Evolutionary conservation across 92 coral and sea anemone genomes (phyloP).

Genomic region (Zoanthus gigantus): DNA sequence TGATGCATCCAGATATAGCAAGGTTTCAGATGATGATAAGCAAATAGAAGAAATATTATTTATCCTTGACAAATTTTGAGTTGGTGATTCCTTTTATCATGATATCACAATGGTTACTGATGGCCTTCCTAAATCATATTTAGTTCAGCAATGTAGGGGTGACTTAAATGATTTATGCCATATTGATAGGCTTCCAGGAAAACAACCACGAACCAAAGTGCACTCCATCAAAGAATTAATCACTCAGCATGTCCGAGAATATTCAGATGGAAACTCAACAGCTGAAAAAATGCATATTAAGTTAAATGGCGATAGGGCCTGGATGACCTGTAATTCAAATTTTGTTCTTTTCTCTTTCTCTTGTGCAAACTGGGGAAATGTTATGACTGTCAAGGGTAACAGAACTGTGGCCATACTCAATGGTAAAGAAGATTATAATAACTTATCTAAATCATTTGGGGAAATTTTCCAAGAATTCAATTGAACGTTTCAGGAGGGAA

Average conservation of each 20-base stretch:
- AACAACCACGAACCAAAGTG: neutral
- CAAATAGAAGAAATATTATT: neutral
- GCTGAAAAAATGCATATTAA: too few relatives aligned
- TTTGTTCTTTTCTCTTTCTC: too few relatives aligned
- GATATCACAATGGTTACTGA: constrained; percentile 1
- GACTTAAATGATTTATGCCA: neutral
- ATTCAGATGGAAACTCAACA: neutral
- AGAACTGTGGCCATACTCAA: constrained; percentile 54
- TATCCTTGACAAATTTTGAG: neutral
- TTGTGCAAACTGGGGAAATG: neutral
- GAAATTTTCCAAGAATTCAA: neutral
- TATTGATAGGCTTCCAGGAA: neutral
- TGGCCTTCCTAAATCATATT: constrained; percentile 5
- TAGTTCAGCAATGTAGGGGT: neutral
- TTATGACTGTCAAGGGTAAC: constrained; percentile 43
- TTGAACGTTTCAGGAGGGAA: neutral
- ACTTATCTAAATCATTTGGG: constrained; percentile 34
- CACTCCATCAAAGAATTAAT: neutral
- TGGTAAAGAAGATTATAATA: constrained; percentile 60
- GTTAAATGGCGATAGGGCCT: too few relatives aligned
- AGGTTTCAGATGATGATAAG: neutral
- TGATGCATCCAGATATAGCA: neutral
- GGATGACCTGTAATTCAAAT: too few relatives aligned
- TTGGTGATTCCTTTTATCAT: neutral
- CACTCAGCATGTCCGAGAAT: neutral